A percentile compares a stretch with the other conserved stretches of the same genome.
Evolutionary conservation across 2,888 invertebrate genomes (phyloP).

Genomic region (Therioaphis trifolii): DNA sequence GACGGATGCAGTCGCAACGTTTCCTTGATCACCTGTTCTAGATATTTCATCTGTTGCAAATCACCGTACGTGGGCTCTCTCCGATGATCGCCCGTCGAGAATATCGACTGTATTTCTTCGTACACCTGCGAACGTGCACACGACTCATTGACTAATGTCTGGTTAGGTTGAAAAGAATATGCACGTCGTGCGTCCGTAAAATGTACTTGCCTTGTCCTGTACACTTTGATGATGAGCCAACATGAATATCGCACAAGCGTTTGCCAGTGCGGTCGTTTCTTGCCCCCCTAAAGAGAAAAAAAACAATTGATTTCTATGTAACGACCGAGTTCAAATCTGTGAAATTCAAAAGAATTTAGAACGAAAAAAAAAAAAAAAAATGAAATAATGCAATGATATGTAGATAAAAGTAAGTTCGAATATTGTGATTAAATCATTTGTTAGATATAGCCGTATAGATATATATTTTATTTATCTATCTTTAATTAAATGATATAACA

Average conservation of each 20-base stretch:
- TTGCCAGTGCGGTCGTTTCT: slow-evolving; percentile 72
- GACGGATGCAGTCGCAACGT: slow-evolving; percentile 64
- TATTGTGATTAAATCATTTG: too few relatives aligned
- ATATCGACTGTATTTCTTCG: slow-evolving; percentile 40
- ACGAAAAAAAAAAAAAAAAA: too few relatives aligned
- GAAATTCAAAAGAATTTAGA: too few relatives aligned
- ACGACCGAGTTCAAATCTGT: too few relatives aligned
- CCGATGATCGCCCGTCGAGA: slow-evolving; percentile 48
- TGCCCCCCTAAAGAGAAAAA: slow-evolving; percentile 69
- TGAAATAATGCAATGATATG: too few relatives aligned
- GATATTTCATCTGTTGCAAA: slow-evolving; percentile 63
- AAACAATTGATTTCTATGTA: too few relatives aligned
- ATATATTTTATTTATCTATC: too few relatives aligned
- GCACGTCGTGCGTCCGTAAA: neutral
- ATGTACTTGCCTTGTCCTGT: slow-evolving; percentile 65
- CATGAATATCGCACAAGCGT: slow-evolving; percentile 71
- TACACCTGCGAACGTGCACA: slow-evolving; percentile 9
- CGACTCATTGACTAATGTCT: neutral
- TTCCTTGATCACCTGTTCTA: slow-evolving; percentile 65
- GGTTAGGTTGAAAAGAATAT: neutral
- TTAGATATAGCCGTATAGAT: too few relatives aligned
- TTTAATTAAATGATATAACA: too few relatives aligned
- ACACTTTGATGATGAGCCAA: slow-evolving; percentile 70
- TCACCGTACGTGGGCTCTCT: slow-evolving; percentile 62
- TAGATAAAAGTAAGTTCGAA: too few relatives aligned